These are phyloP conservation scores for Mnemiopsis leidyi DNA, from an alignment of 37 sponge, comb jelly and placozoan genomes.

Conservation along the genomic window DNA sequence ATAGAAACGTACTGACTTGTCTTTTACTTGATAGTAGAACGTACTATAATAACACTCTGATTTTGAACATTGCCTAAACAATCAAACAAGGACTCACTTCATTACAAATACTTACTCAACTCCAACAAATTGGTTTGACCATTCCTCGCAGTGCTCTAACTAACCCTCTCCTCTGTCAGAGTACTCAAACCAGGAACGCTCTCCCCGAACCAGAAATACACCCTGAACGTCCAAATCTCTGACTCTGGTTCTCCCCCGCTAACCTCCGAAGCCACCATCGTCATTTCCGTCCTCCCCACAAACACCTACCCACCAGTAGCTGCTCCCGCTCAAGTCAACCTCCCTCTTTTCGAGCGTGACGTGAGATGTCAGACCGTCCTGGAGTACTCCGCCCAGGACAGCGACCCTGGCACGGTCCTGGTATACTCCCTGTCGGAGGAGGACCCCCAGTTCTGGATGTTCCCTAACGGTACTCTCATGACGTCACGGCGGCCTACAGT, in stretches of 20 bases:
- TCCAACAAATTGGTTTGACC: too few species aligned
- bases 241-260: conserved; percentile 44
- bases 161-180: neutral
- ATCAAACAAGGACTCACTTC: too few species aligned
- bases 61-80: too few species aligned
- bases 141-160: too few species aligned
- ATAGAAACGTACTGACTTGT: too few species aligned
- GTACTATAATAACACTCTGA: too few species aligned
- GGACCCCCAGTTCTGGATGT: conserved; percentile 14
- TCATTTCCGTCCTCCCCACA: neutral
- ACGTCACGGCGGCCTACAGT: neutral
- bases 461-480: conserved; percentile 37
- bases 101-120: too few species aligned
- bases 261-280: neutral
- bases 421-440: neutral
- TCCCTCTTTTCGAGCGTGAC: conserved; percentile 5
- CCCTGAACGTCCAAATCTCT: neutral
- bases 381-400: neutral
- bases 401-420: neutral
- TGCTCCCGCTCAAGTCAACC: neutral
- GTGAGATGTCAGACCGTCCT: neutral
- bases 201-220: neutral
- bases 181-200: neutral
- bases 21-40: too few species aligned
- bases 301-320: neutral